Conservation (phyloP, 92 coral and sea anemone genomes). For the Epizoanthus scotinus region DNA sequence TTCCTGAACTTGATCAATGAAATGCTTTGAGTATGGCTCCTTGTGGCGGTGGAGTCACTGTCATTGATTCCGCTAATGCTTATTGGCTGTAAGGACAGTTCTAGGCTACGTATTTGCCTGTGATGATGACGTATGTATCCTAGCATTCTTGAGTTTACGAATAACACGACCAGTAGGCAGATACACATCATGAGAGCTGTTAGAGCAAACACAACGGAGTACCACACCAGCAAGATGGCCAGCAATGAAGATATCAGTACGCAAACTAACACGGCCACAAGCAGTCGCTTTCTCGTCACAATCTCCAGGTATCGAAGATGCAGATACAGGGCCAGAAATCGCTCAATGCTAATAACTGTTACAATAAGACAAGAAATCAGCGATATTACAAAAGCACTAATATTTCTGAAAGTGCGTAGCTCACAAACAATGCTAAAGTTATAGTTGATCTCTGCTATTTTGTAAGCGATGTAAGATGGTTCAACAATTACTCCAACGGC, state of each 20-base stretch:
- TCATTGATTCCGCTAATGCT: not conserved
- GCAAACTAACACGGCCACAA: not conserved
- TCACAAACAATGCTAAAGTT: not conserved
- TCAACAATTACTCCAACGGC: not conserved
- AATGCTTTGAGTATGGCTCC: not conserved
- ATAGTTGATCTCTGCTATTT: not conserved
- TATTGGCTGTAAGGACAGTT: not conserved
- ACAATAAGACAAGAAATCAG: slow-evolving; percentile 6
- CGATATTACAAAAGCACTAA: not conserved
- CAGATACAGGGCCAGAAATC: not conserved
- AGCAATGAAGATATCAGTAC: not conserved
- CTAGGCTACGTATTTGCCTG: not conserved
- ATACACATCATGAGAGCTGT: not conserved
- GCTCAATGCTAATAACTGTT: not conserved
- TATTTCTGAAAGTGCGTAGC: not conserved
- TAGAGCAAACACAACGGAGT: not conserved
- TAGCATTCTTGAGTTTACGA: not conserved
- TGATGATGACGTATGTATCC: not conserved
- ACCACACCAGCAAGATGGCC: not conserved
- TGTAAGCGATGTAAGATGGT: slow-evolving; percentile 9
- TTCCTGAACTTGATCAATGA: not conserved
- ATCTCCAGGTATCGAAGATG: not conserved
- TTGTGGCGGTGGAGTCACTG: not conserved
- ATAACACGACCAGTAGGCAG: not conserved
- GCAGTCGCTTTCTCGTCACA: not conserved